Evolutionary conservation across 2,888 invertebrate species (phyloP).

Genomic region (Ptycholaimellus sp.): DNA sequence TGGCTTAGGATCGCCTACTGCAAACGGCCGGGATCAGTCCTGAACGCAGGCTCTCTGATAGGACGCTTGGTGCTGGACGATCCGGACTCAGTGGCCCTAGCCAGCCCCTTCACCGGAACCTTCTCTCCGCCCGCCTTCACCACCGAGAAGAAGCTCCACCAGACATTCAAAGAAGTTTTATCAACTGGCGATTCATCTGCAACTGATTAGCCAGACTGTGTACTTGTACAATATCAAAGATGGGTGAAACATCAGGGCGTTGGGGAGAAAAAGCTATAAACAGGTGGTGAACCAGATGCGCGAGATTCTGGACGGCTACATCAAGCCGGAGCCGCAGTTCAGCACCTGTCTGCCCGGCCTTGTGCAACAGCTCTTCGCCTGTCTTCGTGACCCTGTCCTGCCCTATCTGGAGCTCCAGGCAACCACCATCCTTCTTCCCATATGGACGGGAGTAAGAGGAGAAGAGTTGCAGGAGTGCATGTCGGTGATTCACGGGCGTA

Average conservation of each 20-base stretch:
- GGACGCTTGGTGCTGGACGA: slow-evolving; percentile 71
- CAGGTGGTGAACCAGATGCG: no score
- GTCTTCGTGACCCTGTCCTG: slow-evolving; percentile 66
- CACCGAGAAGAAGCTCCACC: slow-evolving; percentile 64
- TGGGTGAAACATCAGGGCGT: no score
- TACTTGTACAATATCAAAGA: no score
- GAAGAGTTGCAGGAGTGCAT: slow-evolving; percentile 76
- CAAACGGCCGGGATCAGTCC: slow-evolving; percentile 66
- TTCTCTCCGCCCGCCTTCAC: no score
- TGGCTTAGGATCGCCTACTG: slow-evolving; percentile 46
- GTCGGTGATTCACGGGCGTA: slow-evolving; percentile 80
- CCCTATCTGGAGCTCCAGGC: slow-evolving; percentile 73
- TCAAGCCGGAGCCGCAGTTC: slow-evolving; percentile 32
- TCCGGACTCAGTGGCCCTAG: slow-evolving; percentile 43
- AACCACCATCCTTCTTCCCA: no score
- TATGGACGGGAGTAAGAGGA: no score
- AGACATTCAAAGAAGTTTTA: slow-evolving; percentile 65
- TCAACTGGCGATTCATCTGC: slow-evolving; percentile 47
- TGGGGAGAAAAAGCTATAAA: no score
- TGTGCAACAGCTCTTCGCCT: slow-evolving; percentile 51
- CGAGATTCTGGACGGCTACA: slow-evolving; percentile 60
- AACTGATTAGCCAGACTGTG: no score
- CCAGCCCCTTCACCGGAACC: no score
- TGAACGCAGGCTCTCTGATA: slow-evolving; percentile 63
- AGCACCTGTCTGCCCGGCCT: slow-evolving; percentile 24